A percentile compares a stretch with the other conserved stretches of the same genome.
Conservation (phyloP, 2,113 vertebrate genomes). For the Eulemur macaco region DNA sequence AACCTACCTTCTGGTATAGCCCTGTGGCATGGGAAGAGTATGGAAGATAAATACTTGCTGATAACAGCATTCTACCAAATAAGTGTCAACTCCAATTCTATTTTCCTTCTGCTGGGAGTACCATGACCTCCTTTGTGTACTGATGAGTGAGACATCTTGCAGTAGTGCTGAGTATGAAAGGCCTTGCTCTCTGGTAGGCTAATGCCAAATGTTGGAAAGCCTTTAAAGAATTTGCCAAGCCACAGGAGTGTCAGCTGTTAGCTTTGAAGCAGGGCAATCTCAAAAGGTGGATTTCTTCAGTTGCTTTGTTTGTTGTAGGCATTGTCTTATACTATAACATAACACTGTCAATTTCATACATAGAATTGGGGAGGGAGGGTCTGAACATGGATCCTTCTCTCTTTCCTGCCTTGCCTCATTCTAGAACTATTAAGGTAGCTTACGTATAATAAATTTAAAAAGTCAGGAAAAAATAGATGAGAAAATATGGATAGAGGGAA, state of each 20-base stretch:
- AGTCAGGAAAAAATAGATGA: not conserved
- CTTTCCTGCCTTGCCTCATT: not conserved
- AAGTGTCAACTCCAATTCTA: not conserved
- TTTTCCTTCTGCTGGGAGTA: slow-evolving; percentile 54
- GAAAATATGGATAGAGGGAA: not conserved
- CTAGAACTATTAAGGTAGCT: not conserved
- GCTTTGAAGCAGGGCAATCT: not conserved
- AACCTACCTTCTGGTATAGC: not conserved
- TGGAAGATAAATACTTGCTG: slow-evolving; percentile 40
- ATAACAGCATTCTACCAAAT: not conserved
- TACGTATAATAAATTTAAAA: not conserved
- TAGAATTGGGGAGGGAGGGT: not conserved
- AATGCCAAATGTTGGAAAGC: not conserved
- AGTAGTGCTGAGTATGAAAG: not conserved
- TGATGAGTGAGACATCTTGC: not conserved
- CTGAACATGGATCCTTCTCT: not conserved
- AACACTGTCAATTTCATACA: not conserved
- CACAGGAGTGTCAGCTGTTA: slow-evolving; percentile 36
- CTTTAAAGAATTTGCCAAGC: not conserved
- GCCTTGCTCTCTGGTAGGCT: not conserved
- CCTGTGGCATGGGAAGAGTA: slow-evolving; percentile 4
- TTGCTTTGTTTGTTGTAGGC: slow-evolving; percentile 1
- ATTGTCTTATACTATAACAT: not conserved
- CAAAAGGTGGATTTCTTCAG: not conserved
- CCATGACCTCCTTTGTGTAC: slow-evolving; percentile 35